Conservation (phyloP, 2,797 vertebrate genomes). For the Phoebastria nigripes region DNA sequence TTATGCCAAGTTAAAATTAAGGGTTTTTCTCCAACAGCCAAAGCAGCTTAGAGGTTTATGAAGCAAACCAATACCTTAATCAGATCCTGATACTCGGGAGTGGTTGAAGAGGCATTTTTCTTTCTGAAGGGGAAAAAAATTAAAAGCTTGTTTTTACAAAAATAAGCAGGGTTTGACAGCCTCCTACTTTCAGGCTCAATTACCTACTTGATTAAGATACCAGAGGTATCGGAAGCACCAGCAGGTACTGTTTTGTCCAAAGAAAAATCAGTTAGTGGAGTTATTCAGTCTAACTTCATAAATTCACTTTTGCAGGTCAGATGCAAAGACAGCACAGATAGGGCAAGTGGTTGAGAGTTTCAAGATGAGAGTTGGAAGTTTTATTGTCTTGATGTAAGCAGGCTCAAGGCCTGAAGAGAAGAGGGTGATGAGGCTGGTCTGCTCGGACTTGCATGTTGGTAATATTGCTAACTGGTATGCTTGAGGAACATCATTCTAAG, state of each 20-base stretch:
- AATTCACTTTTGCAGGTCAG: background rate
- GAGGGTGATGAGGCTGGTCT: background rate
- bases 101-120: background rate
- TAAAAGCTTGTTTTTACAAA: background rate
- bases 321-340: background rate
- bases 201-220: background rate
- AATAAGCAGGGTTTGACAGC: background rate
- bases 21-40: background rate
- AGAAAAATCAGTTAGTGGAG: background rate
- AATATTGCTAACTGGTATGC: background rate
- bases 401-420: background rate
- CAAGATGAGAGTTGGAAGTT: background rate
- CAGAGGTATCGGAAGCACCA: background rate
- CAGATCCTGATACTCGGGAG: background rate
- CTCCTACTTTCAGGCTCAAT: background rate
- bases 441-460: background rate
- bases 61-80: background rate
- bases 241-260: background rate
- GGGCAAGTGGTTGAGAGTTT: background rate
- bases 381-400: background rate
- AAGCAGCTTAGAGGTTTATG: background rate
- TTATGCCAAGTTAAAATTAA: background rate
- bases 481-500: background rate
- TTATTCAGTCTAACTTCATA: background rate
- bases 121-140: background rate